phyloP scores from a whole-genome alignment of 1,140 invertebrate species.

The Aphaenogaster ashmeadi region DNA sequence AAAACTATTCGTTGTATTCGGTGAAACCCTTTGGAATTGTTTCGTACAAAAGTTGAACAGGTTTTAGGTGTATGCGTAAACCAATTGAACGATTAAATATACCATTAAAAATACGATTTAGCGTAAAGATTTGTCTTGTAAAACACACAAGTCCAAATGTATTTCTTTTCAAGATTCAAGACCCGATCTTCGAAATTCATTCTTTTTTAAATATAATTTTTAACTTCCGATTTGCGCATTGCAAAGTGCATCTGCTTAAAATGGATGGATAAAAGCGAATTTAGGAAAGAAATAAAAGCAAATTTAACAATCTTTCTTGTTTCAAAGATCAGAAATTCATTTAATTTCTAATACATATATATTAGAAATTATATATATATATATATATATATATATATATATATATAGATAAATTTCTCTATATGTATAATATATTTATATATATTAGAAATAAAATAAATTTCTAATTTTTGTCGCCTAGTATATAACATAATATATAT shows the following conservation, averaged over 20 bases:
- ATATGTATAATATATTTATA: not conserved
- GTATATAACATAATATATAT: not conserved
- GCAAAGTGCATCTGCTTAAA: not conserved
- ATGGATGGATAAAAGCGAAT: not conserved
- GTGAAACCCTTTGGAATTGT: not conserved
- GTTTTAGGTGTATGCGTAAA: not conserved
- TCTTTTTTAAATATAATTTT: not conserved
- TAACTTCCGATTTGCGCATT: not conserved
- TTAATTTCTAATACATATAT: not conserved
- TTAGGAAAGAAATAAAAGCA: not conserved
- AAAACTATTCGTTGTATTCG: not conserved
- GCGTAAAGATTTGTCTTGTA: not conserved
- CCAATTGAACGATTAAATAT: not conserved
- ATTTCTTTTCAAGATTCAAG: not conserved
- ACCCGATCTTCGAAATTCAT: not conserved
- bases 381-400: not conserved
- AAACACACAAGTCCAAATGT: not conserved
- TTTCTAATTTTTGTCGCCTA: too few relatives aligned
- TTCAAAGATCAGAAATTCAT: not conserved
- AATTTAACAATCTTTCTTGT: not conserved
- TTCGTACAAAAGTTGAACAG: not conserved
- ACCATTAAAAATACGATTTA: not conserved
- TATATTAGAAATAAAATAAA: not conserved
- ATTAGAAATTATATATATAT: not conserved
- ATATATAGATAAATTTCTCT: not conserved